Percentiles rank a stretch among this genome's conserved stretches.
Conservation (phyloP, 2,113 vertebrate species). For the Fregetta grallaria region DNA sequence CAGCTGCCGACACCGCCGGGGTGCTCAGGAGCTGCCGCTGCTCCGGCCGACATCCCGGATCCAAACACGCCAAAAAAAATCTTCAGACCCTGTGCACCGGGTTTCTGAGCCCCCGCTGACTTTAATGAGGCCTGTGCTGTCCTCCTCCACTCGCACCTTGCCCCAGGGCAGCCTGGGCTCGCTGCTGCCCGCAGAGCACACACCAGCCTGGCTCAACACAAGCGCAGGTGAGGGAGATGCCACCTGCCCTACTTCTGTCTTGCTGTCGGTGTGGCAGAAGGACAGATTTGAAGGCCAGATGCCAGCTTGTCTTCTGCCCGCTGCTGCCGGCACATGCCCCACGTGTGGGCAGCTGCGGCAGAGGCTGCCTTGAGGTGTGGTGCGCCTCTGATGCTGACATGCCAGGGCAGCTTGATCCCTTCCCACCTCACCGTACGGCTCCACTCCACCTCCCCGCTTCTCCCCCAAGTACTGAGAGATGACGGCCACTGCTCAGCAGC, state of each 20-base stretch:
- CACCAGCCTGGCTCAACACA: not conserved
- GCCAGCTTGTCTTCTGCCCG: not conserved
- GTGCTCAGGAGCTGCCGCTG: rapidly evolving
- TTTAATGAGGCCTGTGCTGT: not conserved
- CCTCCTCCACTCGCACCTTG: not conserved
- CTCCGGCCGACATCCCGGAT: not conserved
- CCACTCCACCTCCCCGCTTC: not conserved
- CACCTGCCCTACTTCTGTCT: not conserved
- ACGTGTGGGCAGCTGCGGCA: not conserved
- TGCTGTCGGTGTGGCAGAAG: not conserved
- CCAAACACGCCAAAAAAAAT: rapidly evolving
- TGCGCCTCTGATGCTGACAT: not conserved
- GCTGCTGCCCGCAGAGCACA: rapidly evolving
- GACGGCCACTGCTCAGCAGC: not conserved
- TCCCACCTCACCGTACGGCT: not conserved
- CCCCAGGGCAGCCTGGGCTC: not conserved
- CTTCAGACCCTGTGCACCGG: not conserved
- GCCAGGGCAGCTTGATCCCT: not conserved
- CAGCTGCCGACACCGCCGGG: not conserved
- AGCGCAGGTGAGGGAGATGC: not conserved
- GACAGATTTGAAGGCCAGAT: not conserved
- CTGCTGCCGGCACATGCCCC: not conserved
- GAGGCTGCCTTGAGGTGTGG: not conserved
- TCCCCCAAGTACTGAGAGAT: not conserved
- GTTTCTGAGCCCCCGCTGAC: not conserved